These are phyloP conservation scores for Odontomachus brunneus DNA, from an alignment of 1,140 invertebrate genomes.

Conservation along the genomic window DNA sequence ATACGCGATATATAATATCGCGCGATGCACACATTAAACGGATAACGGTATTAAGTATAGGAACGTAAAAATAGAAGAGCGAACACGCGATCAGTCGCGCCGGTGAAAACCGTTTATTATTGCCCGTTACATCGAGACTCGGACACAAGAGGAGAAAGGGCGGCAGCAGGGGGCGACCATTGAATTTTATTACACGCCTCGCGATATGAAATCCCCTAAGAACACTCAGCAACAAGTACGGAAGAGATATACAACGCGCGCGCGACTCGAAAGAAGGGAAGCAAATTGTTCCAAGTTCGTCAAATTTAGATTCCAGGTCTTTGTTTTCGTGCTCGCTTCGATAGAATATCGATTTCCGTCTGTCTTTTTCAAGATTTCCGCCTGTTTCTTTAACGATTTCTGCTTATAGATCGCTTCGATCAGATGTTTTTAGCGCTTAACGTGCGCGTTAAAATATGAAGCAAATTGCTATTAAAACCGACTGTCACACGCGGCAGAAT, in stretches of 20 bases:
- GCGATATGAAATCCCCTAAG: constrained; percentile 26
- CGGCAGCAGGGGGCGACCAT: background rate
- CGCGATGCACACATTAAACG: background rate
- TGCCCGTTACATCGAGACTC: background rate
- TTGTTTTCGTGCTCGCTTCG: no score
- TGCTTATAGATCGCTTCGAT: background rate
- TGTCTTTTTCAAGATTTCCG: no score
- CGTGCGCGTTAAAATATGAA: background rate
- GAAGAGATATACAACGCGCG: background rate
- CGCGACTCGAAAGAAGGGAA: background rate
- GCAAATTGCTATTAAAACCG: background rate
- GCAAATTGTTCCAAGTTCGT: background rate
- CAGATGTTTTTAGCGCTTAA: background rate
- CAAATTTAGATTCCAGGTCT: no score
- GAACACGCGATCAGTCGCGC: background rate
- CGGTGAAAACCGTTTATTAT: constrained; percentile 36
- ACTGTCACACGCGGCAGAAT: background rate
- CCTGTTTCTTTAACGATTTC: no score
- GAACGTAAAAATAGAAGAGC: constrained; percentile 11
- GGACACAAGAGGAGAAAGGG: background rate
- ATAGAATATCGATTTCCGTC: no score
- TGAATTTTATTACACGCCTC: constrained; percentile 36
- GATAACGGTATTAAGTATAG: background rate
- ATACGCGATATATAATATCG: background rate
- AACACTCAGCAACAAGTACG: constrained; percentile 2